phyloP scores from a whole-genome alignment of 64 coral and sea anemone genomes.

The Orbicella faveolata region DNA sequence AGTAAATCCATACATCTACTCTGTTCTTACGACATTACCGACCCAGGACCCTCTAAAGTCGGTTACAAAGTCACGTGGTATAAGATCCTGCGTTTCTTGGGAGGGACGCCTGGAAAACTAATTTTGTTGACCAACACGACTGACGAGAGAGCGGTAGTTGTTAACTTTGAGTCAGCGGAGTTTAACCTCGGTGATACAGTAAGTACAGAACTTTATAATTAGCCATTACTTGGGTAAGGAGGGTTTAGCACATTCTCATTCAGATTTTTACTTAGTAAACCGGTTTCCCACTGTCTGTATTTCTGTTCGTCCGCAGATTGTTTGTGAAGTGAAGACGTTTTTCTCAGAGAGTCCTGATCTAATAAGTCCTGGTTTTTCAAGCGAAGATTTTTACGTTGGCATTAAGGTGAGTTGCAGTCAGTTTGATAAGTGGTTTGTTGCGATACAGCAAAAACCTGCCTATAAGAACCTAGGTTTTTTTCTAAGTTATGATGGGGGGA shows the following conservation, averaged over 20 bases:
- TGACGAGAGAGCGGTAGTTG: constrained; percentile 27
- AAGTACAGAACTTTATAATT: neutral
- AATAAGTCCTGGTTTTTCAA: constrained; percentile 40
- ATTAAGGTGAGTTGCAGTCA: constrained; percentile 44
- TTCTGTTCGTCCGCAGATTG: constrained; percentile 39
- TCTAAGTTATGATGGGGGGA: no score
- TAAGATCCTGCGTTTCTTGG: constrained; percentile 64
- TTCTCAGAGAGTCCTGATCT: constrained; percentile 55
- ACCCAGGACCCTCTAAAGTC: constrained; percentile 45
- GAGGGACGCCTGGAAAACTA: constrained; percentile 61
- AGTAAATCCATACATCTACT: constrained; percentile 49
- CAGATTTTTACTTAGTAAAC: no score
- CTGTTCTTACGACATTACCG: constrained; percentile 44
- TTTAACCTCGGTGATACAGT: constrained; percentile 80
- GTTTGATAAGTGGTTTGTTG: neutral
- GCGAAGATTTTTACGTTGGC: constrained; percentile 70
- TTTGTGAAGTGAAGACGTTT: constrained; percentile 64
- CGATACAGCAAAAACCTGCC: no score
- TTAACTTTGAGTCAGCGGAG: constrained; percentile 41
- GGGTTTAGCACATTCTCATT: no score
- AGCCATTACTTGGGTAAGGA: no score
- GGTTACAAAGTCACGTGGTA: constrained; percentile 75
- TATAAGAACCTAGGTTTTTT: no score
- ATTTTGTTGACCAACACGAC: constrained; percentile 42
- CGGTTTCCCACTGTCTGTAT: no score